Percentiles rank a stretch among this genome's conserved stretches.
These are phyloP conservation scores for Alcis repandata DNA, from an alignment of 2,888 invertebrate genomes.

Conservation along the genomic window DNA sequence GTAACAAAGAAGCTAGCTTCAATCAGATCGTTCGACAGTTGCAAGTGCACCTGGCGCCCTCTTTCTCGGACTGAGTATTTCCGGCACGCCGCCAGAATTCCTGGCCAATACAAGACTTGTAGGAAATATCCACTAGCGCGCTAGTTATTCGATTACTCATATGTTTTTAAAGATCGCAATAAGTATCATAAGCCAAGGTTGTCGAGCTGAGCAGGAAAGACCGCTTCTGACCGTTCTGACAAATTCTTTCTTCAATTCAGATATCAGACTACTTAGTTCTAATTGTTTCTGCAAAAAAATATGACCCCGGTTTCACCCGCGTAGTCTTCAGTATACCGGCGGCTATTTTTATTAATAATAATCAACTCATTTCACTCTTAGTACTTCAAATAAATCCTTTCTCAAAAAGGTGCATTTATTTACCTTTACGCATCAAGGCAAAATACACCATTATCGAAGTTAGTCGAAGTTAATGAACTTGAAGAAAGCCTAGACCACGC, in stretches of 20 bases:
- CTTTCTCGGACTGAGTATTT: conserved; percentile 19
- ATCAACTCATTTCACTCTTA: too few relatives aligned
- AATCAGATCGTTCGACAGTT: conserved; percentile 24
- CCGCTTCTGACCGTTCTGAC: background rate
- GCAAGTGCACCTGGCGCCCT: conserved; percentile 5
- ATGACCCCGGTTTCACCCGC: too few relatives aligned
- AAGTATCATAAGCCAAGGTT: conserved; percentile 22
- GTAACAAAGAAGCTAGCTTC: background rate
- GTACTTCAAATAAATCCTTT: too few relatives aligned
- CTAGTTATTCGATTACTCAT: conserved; percentile 34
- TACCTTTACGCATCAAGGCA: too few relatives aligned
- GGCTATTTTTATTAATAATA: too few relatives aligned
- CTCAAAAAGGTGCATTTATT: too few relatives aligned
- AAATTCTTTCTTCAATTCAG: background rate
- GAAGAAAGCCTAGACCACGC: too few relatives aligned
- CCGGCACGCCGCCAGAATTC: conserved; percentile 41
- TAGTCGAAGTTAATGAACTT: too few relatives aligned
- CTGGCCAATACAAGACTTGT: conserved; percentile 25
- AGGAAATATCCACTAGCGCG: conserved; percentile 21
- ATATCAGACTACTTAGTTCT: too few relatives aligned
- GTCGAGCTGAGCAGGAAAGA: background rate
- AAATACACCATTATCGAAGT: too few relatives aligned
- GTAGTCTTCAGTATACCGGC: too few relatives aligned
- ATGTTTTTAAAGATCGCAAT: conserved; percentile 7
- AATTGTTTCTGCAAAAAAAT: too few relatives aligned